Percentiles rank a stretch among this genome's conserved stretches.
These are phyloP conservation scores for Alexandromys fortis DNA, from an alignment of 2,113 vertebrate genomes.

Conservation along the genomic window DNA sequence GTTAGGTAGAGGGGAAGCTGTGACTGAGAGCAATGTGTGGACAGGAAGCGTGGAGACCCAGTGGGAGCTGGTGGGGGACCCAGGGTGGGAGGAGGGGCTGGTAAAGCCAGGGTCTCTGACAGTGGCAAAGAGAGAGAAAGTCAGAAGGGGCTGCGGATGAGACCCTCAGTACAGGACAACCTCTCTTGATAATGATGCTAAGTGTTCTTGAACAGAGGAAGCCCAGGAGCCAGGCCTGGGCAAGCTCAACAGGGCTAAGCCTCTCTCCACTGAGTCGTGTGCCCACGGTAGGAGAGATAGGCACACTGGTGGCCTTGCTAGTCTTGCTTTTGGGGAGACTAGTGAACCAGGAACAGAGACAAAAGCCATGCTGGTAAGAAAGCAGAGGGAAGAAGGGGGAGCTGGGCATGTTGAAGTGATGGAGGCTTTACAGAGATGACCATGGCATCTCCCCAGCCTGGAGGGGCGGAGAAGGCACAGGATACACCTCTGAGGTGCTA, in stretches of 20 bases:
- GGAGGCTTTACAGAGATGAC: background rate
- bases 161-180: accelerated
- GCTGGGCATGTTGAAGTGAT: background rate
- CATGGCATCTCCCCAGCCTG: background rate
- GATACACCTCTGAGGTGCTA: too few species aligned
- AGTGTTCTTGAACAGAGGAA: background rate
- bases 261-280: background rate
- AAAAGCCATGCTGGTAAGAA: background rate
- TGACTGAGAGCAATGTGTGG: background rate
- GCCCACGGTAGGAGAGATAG: background rate
- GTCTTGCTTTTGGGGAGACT: background rate
- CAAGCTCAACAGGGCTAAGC: accelerated
- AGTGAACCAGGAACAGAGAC: background rate
- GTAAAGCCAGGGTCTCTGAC: background rate
- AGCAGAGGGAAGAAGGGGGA: background rate
- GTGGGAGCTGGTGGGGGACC: background rate
- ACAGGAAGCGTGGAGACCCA: background rate
- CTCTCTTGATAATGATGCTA: background rate
- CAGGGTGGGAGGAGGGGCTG: accelerated
- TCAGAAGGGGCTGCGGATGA: accelerated
- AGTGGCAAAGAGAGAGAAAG: background rate
- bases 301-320: background rate
- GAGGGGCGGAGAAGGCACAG: background rate
- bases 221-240: background rate
- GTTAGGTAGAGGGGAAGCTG: background rate